These are phyloP conservation scores for Chaetophractus vellerosus DNA, from an alignment of 2,797 vertebrate species.

Conservation along the genomic window DNA sequence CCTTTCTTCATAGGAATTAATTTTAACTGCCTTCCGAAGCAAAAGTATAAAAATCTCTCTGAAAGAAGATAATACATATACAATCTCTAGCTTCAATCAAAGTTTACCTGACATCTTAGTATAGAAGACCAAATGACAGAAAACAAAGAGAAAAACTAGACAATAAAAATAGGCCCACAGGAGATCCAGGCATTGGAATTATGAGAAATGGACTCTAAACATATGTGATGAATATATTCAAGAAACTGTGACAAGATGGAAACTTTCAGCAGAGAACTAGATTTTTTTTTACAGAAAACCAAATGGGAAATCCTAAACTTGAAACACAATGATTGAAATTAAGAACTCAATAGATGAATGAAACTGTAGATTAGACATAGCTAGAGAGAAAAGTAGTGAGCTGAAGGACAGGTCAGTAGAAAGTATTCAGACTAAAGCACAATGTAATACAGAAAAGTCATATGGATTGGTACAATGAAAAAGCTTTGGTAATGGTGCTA, in stretches of 20 bases:
- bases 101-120: not conserved
- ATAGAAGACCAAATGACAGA: conserved; percentile 47
- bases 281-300: not conserved
- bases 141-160: conserved; percentile 28
- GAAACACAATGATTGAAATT: not conserved
- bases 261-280: conserved; percentile 33
- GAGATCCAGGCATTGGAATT: not conserved
- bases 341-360: not conserved
- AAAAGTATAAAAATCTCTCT: conserved; percentile 46
- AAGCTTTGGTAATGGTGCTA: too few relatives aligned
- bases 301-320: conserved; percentile 17
- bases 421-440: not conserved
- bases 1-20: not conserved
- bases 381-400: conserved; percentile 50
- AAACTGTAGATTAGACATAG: not conserved
- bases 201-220: not conserved
- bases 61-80: not conserved
- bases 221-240: not conserved
- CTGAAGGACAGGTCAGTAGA: conserved; percentile 7
- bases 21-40: conserved; percentile 33
- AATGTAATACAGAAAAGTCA: not conserved
- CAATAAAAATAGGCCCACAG: not conserved
- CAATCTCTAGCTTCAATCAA: not conserved
- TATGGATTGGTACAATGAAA: too few relatives aligned
- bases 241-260: not conserved